Base-by-base conservation (phyloP, 2,888 invertebrate genomes). In the Leptogaster cylindrica region DNA sequence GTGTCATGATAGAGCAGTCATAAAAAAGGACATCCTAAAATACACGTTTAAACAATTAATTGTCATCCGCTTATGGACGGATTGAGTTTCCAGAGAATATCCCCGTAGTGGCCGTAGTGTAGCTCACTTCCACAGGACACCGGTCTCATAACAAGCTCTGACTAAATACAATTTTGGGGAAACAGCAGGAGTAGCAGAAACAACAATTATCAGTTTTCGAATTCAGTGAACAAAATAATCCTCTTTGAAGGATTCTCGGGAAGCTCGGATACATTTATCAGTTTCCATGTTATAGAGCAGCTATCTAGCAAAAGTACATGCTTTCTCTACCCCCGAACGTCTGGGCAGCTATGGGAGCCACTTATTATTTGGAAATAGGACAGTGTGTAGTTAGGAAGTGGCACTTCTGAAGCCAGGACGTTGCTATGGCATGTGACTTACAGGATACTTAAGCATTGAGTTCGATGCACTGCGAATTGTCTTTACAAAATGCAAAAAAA, bases 161-260 rank as follows among this genome's bases (percentile, higher is more conserved):
- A 20, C 18, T 55, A 55, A 55, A 55, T 55, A 55, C 55, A 36
- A 55, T 52, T 65, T 68, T 67, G 46, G 67, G n/a, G n/a, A n/a
- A n/a, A n/a, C n/a, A 67, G 64, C 25, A 31, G 27, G 25, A 51
- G 46, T 5, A 44, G 12, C 65, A 69, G 67, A 68, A 68, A 67
- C 48, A 70, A 70, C 72, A 73, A 72, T 72, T 73, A 73, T 73
- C 72, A 72, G 71, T 73, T 73, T 73, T 70, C 71, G 71, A 72
- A 73, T 72, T 73, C 73, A 73, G 70, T 73, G 73, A 73, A 73
- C 72, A 72, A 73, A 73, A 73, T 73, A 73, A 73, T 73, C 73
- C 72, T 68, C 70, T 72, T 71, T 71, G 65, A 66, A 70, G 65
- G 69, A 66, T 58, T 44, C 27, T n/a, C 33, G 41, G 48, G 16